Evolutionary conservation across 2,888 invertebrate genomes (phyloP).

Genomic region (Gasteruption jaculator): DNA sequence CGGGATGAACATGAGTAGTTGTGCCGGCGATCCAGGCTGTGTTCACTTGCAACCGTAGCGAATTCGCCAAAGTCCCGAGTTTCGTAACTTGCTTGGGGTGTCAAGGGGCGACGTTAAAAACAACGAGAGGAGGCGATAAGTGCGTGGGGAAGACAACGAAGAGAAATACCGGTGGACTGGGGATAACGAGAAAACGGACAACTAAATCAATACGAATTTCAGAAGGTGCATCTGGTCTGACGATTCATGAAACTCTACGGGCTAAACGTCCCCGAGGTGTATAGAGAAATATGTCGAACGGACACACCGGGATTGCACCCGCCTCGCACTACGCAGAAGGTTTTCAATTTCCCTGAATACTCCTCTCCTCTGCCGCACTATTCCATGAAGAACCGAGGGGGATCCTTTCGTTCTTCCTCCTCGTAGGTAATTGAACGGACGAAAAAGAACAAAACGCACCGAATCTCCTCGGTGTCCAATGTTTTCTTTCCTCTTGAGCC

Average conservation of each 20-base stretch:
- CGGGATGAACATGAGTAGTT: slow-evolving; percentile 81
- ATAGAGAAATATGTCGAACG: slow-evolving; percentile 5
- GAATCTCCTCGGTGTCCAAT: too few species aligned
- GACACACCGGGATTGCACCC: not conserved
- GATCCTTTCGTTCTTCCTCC: slow-evolving; percentile 10
- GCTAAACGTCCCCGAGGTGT: slow-evolving; percentile 1
- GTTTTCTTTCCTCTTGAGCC: too few species aligned
- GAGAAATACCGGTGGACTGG: not conserved
- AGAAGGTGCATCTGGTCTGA: too few species aligned
- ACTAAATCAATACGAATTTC: too few species aligned
- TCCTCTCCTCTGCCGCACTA: slow-evolving; percentile 13
- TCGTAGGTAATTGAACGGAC: slow-evolving; percentile 1
- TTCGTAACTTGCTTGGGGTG: slow-evolving; percentile 4
- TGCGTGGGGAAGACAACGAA: not conserved
- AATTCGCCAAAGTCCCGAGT: not conserved
- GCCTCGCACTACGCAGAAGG: not conserved
- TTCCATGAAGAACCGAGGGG: slow-evolving; percentile 7
- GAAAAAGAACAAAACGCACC: not conserved
- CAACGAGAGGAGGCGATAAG: not conserved
- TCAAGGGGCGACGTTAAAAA: not conserved
- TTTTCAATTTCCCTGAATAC: not conserved
- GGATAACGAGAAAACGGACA: not conserved
- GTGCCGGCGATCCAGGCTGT: slow-evolving; percentile 41
- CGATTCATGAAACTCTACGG: not conserved
- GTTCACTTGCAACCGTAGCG: slow-evolving; percentile 28